Evolutionary conservation across 2,113 vertebrate genomes (phyloP).

Genomic region (Cricetomys ansorgei): DNA sequence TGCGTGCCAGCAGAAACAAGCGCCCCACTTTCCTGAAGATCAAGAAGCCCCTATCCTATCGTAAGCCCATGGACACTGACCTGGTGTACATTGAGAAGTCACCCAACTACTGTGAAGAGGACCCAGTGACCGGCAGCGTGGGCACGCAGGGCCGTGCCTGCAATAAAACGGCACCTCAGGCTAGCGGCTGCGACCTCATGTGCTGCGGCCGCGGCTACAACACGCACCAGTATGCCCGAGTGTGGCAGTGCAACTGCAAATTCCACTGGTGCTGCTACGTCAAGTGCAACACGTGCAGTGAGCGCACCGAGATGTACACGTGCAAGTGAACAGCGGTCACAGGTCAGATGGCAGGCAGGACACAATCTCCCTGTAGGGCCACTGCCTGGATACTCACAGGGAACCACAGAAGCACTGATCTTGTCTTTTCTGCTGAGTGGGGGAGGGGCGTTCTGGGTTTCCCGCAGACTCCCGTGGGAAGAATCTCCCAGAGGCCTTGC

Average conservation of each 20-base stretch:
- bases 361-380: background rate
- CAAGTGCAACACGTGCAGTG: constrained; percentile 99
- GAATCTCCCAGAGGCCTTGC: constrained; percentile 60
- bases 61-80: constrained; percentile 98
- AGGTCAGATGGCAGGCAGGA: background rate
- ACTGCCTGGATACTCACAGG: background rate
- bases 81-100: constrained; percentile 98
- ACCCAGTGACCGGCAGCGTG: constrained; percentile 93
- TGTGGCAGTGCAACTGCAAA: constrained; percentile 99
- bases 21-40: constrained; percentile 97
- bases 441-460: constrained; percentile 27
- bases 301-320: constrained; percentile 97
- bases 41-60: constrained; percentile 96
- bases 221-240: constrained; percentile 97
- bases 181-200: constrained; percentile 96
- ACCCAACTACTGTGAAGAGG: constrained; percentile 98
- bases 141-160: constrained; percentile 97
- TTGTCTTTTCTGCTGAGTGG: constrained; percentile 6
- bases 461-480: constrained; percentile 53
- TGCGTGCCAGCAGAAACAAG: constrained; percentile 96
- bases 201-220: constrained; percentile 99
- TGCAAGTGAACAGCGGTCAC: constrained; percentile 90
- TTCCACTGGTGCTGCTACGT: constrained; percentile 99
- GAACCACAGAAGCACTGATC: background rate
- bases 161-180: constrained; percentile 97